Percentiles rank a stretch among this genome's conserved stretches.
These are phyloP conservation scores for Gnathonemus echidnorhynchus DNA, from an alignment of 2,113 vertebrate genomes.

Conservation along the genomic window DNA sequence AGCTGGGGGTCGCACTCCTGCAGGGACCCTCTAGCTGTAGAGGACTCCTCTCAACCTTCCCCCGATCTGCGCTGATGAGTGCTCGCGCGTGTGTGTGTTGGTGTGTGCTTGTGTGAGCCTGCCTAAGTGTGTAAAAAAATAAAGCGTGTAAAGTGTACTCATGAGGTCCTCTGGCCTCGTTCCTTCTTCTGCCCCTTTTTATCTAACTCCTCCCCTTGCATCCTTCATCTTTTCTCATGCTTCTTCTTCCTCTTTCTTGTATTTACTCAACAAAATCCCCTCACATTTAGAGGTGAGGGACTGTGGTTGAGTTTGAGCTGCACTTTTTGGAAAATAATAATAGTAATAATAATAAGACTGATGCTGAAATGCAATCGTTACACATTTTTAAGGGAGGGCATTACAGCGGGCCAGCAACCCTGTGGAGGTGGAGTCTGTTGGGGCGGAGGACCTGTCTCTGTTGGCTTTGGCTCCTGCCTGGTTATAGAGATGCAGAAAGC, in stretches of 20 bases:
- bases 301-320: constrained; percentile 6
- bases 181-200: background rate
- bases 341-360: constrained; percentile 17
- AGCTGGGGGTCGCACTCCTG: constrained; percentile 4
- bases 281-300: background rate
- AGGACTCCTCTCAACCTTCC: background rate
- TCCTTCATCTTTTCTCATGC: background rate
- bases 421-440: constrained; percentile 2
- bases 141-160: background rate
- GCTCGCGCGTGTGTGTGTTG: background rate
- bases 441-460: background rate
- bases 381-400: constrained; percentile 13
- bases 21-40: constrained; percentile 14
- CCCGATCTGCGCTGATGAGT: background rate
- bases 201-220: background rate
- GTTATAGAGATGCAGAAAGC: background rate
- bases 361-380: constrained; percentile 22
- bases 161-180: background rate
- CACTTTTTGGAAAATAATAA: constrained; percentile 20
- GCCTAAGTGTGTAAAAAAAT: background rate
- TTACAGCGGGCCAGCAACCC: background rate
- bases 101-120: background rate
- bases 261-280: background rate
- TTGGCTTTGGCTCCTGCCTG: background rate
- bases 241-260: constrained; percentile 6